phyloP scores from a whole-genome alignment of 2,888 invertebrate species.

The Allolobophora icterica region DNA sequence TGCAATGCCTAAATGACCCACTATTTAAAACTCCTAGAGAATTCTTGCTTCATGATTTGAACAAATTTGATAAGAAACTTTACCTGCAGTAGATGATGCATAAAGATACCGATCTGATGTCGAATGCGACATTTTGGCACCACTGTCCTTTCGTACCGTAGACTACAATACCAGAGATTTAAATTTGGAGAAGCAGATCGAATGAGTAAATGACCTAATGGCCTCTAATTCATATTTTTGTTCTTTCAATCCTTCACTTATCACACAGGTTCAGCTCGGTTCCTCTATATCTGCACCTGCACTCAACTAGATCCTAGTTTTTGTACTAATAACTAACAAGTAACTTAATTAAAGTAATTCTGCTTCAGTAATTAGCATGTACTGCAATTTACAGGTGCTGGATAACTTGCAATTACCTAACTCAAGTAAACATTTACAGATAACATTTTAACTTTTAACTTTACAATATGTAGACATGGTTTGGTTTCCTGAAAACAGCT shows the following conservation, averaged over 20 bases:
- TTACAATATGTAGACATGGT: too few species aligned
- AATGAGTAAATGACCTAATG: neutral
- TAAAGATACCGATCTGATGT: slow-evolving; percentile 40
- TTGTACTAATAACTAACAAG: neutral
- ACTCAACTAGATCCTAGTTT: neutral
- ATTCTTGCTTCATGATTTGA: neutral
- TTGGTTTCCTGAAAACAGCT: too few species aligned
- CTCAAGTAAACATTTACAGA: too few species aligned
- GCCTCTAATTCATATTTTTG: neutral
- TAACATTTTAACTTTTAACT: too few species aligned
- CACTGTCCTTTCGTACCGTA: slow-evolving; percentile 1
- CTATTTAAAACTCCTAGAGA: neutral
- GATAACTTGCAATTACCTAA: too few species aligned
- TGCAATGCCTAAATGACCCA: neutral
- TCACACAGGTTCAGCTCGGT: neutral
- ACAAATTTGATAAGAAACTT: neutral
- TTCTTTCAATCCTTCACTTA: too few species aligned
- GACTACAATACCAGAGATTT: slow-evolving; percentile 7
- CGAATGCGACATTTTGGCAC: slow-evolving; percentile 34
- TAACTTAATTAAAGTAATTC: too few species aligned
- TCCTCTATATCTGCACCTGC: neutral
- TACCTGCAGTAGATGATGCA: slow-evolving; percentile 22
- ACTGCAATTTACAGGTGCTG: too few species aligned
- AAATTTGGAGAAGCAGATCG: neutral
- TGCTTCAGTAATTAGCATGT: too few species aligned